Evolutionary conservation across 2,888 invertebrate genomes (phyloP), one percentile per base, ranked within the genome.

Genomic region (Drosophila recens): DNA sequence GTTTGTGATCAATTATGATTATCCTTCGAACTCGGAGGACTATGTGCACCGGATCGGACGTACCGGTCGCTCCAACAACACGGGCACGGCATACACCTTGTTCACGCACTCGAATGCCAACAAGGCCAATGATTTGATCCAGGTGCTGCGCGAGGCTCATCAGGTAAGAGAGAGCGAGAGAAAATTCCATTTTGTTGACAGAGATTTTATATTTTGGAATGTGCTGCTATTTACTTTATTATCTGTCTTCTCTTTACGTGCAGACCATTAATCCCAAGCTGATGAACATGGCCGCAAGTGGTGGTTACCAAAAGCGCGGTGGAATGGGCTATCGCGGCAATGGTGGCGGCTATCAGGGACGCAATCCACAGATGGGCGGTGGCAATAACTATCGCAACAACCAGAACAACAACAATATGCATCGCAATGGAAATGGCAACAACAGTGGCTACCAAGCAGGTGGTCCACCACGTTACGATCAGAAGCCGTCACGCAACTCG

Each of bases 1-100:
- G 94, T 98, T 97, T 95, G 99, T 99, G 90, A 98, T 99, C 94
- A 99, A 99, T 95, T 98, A 97, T 94, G 99, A 99, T 94, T 99
- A 98, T 93, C 99, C 99, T 65, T 97, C 97, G 92, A 97, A 97
- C 93, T 98, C 98, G 3, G 99, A 99, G 94, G 99, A 99, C 93
- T 99, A 99, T 93, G 98, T 99, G 51, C 93, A 93, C 84, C 96
- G 99, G 76, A 99, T 99, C 92, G 99, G 99, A 34, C 96, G 99
- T 81, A 99, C 99, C 36, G 99, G 98, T 52, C 96, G 99, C 64
- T 97, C 97, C 34, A 96, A 97, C 91, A 96, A 97, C 90, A 98
- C 97, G 45, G 98, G 98, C 85, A 98, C 98, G 2, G 98, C 99
- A 0, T 99, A 98, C 93, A 98, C 99, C 13, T 96, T 99, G 92